A percentile compares a stretch with the other conserved stretches of the same genome.
Conservation (phyloP, 2,888 invertebrate genomes). For the Camptogramma bilineatum region DNA sequence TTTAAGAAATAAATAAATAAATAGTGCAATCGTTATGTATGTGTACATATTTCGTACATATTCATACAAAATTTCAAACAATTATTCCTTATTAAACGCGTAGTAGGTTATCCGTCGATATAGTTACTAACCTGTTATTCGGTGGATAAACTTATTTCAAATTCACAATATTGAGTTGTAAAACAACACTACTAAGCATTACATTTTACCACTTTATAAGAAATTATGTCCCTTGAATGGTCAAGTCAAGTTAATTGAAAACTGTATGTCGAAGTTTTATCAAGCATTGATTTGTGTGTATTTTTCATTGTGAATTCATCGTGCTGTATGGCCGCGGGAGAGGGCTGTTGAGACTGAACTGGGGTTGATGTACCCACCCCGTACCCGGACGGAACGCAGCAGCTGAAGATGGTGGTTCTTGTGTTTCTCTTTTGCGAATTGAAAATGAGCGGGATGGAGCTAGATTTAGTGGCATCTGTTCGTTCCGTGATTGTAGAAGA, state of each 20-base stretch:
- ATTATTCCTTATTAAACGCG: too few species aligned
- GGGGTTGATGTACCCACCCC: slow-evolving; percentile 34
- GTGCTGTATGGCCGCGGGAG: slow-evolving; percentile 22
- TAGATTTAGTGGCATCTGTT: slow-evolving; percentile 38
- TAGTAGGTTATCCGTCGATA: too few species aligned
- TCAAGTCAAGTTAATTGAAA: slow-evolving; percentile 9
- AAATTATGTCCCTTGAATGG: slow-evolving; percentile 9
- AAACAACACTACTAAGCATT: slow-evolving; percentile 13
- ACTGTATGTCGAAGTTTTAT: slow-evolving; percentile 12
- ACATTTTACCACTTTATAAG: slow-evolving; percentile 24
- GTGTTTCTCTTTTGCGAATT: slow-evolving; percentile 33
- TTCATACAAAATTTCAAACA: not conserved
- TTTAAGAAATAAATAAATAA: not conserved
- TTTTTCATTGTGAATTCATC: slow-evolving; percentile 37
- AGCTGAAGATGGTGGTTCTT: slow-evolving; percentile 35
- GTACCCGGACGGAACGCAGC: slow-evolving; percentile 21
- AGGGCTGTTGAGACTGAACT: slow-evolving; percentile 37
- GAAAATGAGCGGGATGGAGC: slow-evolving; percentile 46
- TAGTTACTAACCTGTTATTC: slow-evolving; percentile 36
- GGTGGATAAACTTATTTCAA: slow-evolving; percentile 23
- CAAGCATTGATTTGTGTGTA: slow-evolving; percentile 26
- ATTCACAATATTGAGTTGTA: slow-evolving; percentile 20
- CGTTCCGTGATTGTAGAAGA: slow-evolving; percentile 51
- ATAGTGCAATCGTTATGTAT: not conserved
- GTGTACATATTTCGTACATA: too few species aligned